These are phyloP conservation scores for Fabriciana adippe DNA, from an alignment of 2,888 invertebrate species.

Conservation along the genomic window DNA sequence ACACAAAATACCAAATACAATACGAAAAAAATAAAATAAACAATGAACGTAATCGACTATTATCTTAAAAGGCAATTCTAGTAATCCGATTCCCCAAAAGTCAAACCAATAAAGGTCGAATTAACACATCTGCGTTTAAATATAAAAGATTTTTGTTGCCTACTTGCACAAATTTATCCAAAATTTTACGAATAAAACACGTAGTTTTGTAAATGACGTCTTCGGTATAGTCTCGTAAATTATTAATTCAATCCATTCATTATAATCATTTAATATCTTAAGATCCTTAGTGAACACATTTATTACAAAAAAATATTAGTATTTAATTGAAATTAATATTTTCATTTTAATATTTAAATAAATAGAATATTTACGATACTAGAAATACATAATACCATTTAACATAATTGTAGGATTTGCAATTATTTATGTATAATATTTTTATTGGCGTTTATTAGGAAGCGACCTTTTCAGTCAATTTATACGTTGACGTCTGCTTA, in stretches of 20 bases:
- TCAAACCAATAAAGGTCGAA: slow-evolving; percentile 35
- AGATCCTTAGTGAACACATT: no score
- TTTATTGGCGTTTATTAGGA: background rate
- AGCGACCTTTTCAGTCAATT: background rate
- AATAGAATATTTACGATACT: no score
- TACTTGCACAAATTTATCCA: slow-evolving; percentile 50
- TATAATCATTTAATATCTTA: no score
- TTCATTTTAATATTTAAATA: no score
- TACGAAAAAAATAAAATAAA: slow-evolving; percentile 12
- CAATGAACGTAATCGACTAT: slow-evolving; percentile 15
- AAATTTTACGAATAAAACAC: slow-evolving; percentile 46
- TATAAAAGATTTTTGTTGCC: slow-evolving; percentile 43
- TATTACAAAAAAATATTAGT: no score
- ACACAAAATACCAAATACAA: no score
- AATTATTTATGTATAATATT: no score
- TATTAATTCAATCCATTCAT: no score
- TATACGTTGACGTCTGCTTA: background rate
- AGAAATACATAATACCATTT: no score
- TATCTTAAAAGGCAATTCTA: slow-evolving; percentile 19
- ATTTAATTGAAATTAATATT: no score
- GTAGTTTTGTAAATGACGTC: slow-evolving; percentile 27
- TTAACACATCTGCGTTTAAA: slow-evolving; percentile 43
- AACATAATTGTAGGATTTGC: no score
- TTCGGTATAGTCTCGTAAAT: no score
- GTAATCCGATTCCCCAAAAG: slow-evolving; percentile 33